Base-by-base conservation (phyloP, 2,888 invertebrate genomes). In the Cepaea hortensis region DNA sequence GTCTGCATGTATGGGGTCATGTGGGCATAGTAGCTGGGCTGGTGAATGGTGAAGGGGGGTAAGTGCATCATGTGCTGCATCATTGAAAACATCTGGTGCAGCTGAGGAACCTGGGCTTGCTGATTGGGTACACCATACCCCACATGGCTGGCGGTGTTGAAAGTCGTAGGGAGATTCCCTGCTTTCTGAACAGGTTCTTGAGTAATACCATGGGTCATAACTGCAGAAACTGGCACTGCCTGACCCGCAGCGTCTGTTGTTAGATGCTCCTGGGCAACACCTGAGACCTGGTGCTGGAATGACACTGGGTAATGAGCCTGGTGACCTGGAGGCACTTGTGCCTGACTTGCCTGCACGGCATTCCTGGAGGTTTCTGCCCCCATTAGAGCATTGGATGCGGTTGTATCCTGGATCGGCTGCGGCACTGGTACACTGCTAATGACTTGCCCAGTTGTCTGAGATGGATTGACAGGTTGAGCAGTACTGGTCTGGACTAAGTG, bases 11-110 rank as follows among this genome's bases (percentile, higher is more conserved):
- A 81, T 72, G 87, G 81, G 18, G 86, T 73, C 76, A 85, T 83
- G 75, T 85, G 84, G 55, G 87, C 88, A 65, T 88, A 89, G 85
- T 88, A 89, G 61, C 80, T 81, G 20, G 85, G 84, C 73, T 85
- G 84, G 68, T 86, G 86, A 46, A 77, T 85, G 46, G 77, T 81
- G 79, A 73, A 89, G 0, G 85, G 72, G 3, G 87, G 55, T 75
- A 87, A 55, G 65, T 87, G 85, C 85, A 87, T 82, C 85, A 87
- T 77, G 46, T 87, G 85, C 46, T 87, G 87, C 87, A 87, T 87
- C 77, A 79, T 61, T 4, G 61, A 55, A 79, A 13, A 79, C 77
- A 79, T 79, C 79, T 81, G 87, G 65, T 85, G 85, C 77, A 85
- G 85, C 81, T 89, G 88, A 55, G 87, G 85, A 68, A 86, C 84